phyloP scores from a whole-genome alignment of 2,888 invertebrate species.

The Ligdia adustata region DNA sequence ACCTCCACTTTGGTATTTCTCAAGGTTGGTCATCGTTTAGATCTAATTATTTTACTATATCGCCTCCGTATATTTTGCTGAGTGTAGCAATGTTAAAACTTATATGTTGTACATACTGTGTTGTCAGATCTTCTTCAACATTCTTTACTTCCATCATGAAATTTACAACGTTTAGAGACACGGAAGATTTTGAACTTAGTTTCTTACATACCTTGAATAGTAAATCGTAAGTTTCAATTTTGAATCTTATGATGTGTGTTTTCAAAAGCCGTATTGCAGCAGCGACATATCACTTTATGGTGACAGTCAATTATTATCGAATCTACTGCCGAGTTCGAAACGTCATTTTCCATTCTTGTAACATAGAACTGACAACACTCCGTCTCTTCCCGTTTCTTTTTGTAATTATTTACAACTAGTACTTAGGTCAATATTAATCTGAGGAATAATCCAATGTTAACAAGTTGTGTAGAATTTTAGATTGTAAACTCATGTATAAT shows the following conservation, averaged over 20 bases:
- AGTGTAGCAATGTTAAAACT: conserved; percentile 81
- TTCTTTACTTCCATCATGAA: conserved; percentile 11
- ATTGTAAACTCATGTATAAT: conserved; percentile 57
- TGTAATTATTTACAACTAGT: conserved; percentile 67
- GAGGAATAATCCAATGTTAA: conserved; percentile 66
- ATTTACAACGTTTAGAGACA: conserved; percentile 1
- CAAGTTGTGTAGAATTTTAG: conserved; percentile 71
- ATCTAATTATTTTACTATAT: conserved; percentile 35
- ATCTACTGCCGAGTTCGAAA: conserved; percentile 48
- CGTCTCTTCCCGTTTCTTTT: conserved; percentile 49
- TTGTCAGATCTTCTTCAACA: conserved; percentile 57
- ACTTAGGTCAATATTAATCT: conserved; percentile 63
- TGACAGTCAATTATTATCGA: conserved; percentile 72
- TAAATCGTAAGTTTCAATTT: conserved; percentile 12
- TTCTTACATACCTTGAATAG: not conserved
- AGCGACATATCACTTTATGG: conserved; percentile 72
- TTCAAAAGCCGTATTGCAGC: conserved; percentile 34
- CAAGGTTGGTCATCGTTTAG: conserved; percentile 70
- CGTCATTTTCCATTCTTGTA: not conserved
- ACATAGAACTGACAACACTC: conserved; percentile 59
- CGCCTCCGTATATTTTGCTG: conserved; percentile 39
- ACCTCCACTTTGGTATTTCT: conserved; percentile 58
- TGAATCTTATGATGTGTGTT: not conserved
- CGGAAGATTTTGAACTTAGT: not conserved
- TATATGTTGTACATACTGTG: conserved; percentile 59